phyloP scores from a whole-genome alignment of 1,140 invertebrate species.

The Pristionchus pacificus region DNA sequence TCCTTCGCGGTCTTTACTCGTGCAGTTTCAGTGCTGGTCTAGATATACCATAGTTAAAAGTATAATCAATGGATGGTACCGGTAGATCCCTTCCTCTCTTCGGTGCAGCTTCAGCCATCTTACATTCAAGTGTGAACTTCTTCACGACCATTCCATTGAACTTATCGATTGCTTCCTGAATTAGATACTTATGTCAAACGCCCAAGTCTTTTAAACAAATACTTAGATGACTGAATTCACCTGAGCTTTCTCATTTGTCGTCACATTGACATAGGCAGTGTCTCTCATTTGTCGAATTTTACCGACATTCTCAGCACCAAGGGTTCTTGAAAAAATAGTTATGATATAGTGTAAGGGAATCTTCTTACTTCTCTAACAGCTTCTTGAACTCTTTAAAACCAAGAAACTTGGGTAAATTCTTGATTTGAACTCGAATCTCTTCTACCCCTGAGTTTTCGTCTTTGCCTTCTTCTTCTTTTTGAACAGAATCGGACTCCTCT shows the following conservation, averaged over 20 bases:
- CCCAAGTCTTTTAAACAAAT: neutral
- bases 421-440: slow-evolving; percentile 21
- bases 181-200: neutral
- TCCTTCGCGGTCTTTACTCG: slow-evolving; percentile 42
- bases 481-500: neutral
- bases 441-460: slow-evolving; percentile 1
- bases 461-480: neutral
- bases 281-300: slow-evolving; percentile 32
- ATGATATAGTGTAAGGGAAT: slow-evolving; percentile 1
- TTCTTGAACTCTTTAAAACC: slow-evolving; percentile 28
- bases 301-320: slow-evolving; percentile 21
- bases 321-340: slow-evolving; percentile 15
- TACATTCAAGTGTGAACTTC: slow-evolving; percentile 24
- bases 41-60: slow-evolving; percentile 9
- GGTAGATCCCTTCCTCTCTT: neutral
- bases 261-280: slow-evolving; percentile 31
- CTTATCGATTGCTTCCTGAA: neutral
- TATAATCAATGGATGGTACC: neutral
- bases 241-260: slow-evolving; percentile 28
- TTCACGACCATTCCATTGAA: slow-evolving; percentile 33
- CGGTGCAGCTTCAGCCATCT: slow-evolving; percentile 23
- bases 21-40: slow-evolving; percentile 15
- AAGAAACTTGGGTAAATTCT: slow-evolving; percentile 30
- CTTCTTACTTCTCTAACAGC: slow-evolving; percentile 17
- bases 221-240: slow-evolving; percentile 16